Percentiles rank a stretch among this genome's conserved stretches.
phyloP scores from a whole-genome alignment of 2,888 invertebrate genomes.

The Cephus nigrinus region DNA sequence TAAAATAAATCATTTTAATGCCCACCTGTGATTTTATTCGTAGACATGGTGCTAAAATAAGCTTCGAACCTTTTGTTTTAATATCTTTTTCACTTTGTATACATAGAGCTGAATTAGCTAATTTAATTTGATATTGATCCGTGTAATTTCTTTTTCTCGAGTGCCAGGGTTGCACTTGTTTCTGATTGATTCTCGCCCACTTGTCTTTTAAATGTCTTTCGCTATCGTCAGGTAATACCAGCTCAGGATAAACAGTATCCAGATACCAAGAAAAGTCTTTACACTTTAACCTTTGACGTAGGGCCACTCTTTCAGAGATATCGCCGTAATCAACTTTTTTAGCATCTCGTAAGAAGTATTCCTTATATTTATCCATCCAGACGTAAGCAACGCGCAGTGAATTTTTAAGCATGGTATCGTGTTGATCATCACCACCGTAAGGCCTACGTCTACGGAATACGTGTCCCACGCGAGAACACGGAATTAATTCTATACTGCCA shows the following conservation, averaged over 20 bases:
- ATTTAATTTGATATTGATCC: constrained; percentile 78
- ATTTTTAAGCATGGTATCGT: constrained; percentile 91
- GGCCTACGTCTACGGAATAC: constrained; percentile 95
- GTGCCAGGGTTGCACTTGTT: constrained; percentile 85
- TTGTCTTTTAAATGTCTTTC: constrained; percentile 71
- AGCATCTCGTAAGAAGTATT: constrained; percentile 80
- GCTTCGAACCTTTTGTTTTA: constrained; percentile 77
- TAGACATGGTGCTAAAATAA: constrained; percentile 79
- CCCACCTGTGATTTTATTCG: constrained; percentile 78
- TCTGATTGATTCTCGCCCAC: constrained; percentile 73
- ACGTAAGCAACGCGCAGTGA: constrained; percentile 93
- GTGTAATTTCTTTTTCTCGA: constrained; percentile 81
- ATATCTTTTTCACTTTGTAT: constrained; percentile 81
- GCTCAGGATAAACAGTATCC: constrained; percentile 85
- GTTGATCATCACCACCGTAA: constrained; percentile 84
- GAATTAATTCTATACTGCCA: constrained; percentile 88
- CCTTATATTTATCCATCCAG: constrained; percentile 97
- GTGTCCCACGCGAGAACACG: constrained; percentile 96
- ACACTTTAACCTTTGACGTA: constrained; percentile 82
- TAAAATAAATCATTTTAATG: neutral
- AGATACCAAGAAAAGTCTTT: constrained; percentile 90
- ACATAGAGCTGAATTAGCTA: constrained; percentile 80
- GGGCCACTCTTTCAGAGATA: constrained; percentile 76
- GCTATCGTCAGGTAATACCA: constrained; percentile 74
- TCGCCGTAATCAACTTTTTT: constrained; percentile 80